Percentiles rank a stretch among this genome's conserved stretches.
Evolutionary conservation across 2,797 vertebrate species (phyloP).

Genomic region (Onychomys torridus): DNA sequence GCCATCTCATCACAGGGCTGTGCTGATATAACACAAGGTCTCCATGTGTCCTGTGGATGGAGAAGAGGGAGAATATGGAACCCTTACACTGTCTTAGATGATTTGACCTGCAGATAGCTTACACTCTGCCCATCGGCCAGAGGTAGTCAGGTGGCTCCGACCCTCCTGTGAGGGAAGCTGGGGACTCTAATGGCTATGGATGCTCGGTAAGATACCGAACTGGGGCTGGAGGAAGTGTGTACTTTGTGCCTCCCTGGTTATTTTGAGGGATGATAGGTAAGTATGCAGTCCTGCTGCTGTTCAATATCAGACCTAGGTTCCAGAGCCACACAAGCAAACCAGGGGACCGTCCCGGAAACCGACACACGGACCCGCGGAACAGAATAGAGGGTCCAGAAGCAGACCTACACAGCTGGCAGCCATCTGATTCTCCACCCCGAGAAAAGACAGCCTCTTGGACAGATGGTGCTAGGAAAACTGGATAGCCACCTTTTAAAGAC

Average conservation of each 20-base stretch:
- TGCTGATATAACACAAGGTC: neutral
- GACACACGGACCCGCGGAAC: too few species aligned
- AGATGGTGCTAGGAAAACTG: neutral
- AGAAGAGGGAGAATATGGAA: neutral
- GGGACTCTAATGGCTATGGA: neutral
- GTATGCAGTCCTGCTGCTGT: neutral
- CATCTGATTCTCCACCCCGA: neutral
- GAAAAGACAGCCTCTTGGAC: neutral
- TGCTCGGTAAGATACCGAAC: neutral
- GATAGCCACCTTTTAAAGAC: neutral
- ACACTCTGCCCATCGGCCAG: neutral
- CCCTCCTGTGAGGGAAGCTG: neutral
- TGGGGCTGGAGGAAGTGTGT: rapidly evolving
- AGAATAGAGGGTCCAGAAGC: neutral
- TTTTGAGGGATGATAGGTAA: neutral
- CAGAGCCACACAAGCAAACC: neutral
- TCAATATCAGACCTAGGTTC: neutral
- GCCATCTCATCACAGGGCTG: neutral
- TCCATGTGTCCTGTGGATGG: neutral
- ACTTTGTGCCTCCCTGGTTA: neutral
- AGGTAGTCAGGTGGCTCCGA: neutral
- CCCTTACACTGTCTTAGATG: neutral
- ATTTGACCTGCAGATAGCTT: neutral
- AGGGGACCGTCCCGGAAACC: neutral
- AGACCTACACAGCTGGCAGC: neutral